phyloP scores from a whole-genome alignment of 2,888 invertebrate species.

The Flabesymbios commensalis region DNA sequence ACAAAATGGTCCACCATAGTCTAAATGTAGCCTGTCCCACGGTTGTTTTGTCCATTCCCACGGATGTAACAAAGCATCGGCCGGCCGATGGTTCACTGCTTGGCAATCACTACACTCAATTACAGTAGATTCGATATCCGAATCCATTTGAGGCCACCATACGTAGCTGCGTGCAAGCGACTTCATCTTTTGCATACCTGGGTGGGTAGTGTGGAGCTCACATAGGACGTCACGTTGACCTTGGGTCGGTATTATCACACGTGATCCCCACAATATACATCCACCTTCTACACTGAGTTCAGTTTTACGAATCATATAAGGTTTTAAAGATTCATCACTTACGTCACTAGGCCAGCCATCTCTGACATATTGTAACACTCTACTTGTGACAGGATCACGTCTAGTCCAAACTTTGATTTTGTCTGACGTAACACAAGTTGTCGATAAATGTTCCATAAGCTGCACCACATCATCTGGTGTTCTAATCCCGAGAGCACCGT shows the following conservation, averaged over 20 bases:
- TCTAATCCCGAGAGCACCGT: too few species aligned
- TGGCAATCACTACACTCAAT: background rate
- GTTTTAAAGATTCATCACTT: too few species aligned
- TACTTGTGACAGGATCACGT: too few species aligned
- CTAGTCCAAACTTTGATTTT: too few species aligned
- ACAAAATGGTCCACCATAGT: conserved; percentile 3
- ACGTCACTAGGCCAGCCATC: too few species aligned
- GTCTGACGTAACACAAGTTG: too few species aligned
- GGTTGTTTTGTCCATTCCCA: background rate
- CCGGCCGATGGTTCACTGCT: background rate
- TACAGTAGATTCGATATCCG: background rate
- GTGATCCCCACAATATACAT: background rate
- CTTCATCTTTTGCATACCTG: background rate
- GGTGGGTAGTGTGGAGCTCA: background rate
- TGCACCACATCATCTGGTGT: too few species aligned
- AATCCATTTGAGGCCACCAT: background rate
- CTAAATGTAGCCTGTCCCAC: conserved; percentile 3
- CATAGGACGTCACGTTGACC: background rate
- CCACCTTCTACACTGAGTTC: conserved; percentile 1
- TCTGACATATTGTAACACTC: too few species aligned
- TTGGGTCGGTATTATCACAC: background rate
- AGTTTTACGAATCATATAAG: background rate
- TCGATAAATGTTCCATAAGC: too few species aligned
- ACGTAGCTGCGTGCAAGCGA: background rate
- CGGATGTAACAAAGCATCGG: background rate